These are phyloP conservation scores for Zaprionus inermis DNA, from an alignment of 1,140 invertebrate species.

Conservation along the genomic window DNA sequence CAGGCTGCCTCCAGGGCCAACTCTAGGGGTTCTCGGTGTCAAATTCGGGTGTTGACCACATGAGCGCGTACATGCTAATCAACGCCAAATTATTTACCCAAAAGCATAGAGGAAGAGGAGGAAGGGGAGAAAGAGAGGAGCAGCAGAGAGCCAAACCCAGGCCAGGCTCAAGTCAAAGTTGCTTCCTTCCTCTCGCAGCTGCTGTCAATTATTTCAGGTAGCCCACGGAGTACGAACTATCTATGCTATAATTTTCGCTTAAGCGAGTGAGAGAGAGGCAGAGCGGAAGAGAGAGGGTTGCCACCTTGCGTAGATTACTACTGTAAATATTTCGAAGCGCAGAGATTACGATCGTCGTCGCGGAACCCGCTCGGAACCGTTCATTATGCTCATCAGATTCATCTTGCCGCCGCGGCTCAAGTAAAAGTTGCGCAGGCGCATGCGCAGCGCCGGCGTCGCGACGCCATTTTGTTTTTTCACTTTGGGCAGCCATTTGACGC, in stretches of 20 bases:
- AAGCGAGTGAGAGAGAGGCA: neutral
- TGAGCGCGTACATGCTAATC: constrained; percentile 77
- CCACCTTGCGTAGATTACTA: constrained; percentile 79
- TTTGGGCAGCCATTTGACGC: constrained; percentile 50
- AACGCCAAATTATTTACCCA: constrained; percentile 70
- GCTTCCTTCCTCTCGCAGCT: constrained; percentile 58
- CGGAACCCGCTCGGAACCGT: constrained; percentile 58
- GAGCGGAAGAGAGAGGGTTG: neutral
- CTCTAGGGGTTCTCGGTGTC: constrained; percentile 47
- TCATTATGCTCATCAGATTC: constrained; percentile 75
- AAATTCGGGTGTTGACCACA: constrained; percentile 80
- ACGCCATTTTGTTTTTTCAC: constrained; percentile 48
- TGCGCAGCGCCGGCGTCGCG: neutral
- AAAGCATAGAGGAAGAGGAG: neutral
- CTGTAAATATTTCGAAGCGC: constrained; percentile 80
- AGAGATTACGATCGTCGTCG: constrained; percentile 68
- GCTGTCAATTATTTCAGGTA: constrained; percentile 77
- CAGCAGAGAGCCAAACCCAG: neutral
- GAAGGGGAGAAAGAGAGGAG: constrained; percentile 1
- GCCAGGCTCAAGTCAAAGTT: neutral
- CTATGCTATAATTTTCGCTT: constrained; percentile 59
- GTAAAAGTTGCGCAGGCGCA: constrained; percentile 68
- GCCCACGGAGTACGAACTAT: constrained; percentile 55
- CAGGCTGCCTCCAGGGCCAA: constrained; percentile 10
- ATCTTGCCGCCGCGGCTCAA: constrained; percentile 44